Percentiles rank a stretch among this genome's conserved stretches.
These are phyloP conservation scores for Eustalomyia histrio DNA, from an alignment of 2,888 invertebrate genomes.

Conservation along the genomic window DNA sequence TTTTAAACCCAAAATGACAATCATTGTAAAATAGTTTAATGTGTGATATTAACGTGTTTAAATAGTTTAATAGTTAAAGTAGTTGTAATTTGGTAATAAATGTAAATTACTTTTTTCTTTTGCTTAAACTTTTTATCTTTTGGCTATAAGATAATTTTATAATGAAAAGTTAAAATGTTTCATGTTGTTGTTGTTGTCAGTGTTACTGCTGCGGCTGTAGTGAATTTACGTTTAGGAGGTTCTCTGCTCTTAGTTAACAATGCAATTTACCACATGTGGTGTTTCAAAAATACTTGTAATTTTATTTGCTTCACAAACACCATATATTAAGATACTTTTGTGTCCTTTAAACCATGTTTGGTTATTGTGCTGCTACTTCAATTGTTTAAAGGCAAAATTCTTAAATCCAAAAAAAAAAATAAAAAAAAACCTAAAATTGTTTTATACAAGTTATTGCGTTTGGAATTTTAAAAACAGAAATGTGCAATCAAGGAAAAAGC, in stretches of 20 bases:
- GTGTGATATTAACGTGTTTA: not conserved
- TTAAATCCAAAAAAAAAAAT: slow-evolving; percentile 41
- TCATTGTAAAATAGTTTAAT: slow-evolving; percentile 22
- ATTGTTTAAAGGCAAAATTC: slow-evolving; percentile 24
- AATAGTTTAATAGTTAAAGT: not conserved
- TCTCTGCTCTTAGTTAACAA: not conserved
- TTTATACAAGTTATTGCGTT: slow-evolving; percentile 48
- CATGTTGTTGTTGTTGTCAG: slow-evolving; percentile 10
- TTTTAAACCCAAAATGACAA: slow-evolving; percentile 48
- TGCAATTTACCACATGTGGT: slow-evolving; percentile 57
- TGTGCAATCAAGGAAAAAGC: no score
- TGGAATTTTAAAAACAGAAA: slow-evolving; percentile 19
- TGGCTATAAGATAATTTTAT: slow-evolving; percentile 27
- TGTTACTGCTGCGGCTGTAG: slow-evolving; percentile 18
- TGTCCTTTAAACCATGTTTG: slow-evolving; percentile 19
- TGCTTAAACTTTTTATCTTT: slow-evolving; percentile 14
- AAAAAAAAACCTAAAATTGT: slow-evolving; percentile 20
- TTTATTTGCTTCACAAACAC: slow-evolving; percentile 42
- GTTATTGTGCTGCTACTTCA: not conserved
- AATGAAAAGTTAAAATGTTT: slow-evolving; percentile 38
- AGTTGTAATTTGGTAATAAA: slow-evolving; percentile 11
- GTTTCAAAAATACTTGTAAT: slow-evolving; percentile 45
- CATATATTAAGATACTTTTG: slow-evolving; percentile 4
- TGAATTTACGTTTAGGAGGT: slow-evolving; percentile 41
- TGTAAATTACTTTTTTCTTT: slow-evolving; percentile 37